These are phyloP conservation scores for Simalia tracyae DNA, from an alignment of 2,797 vertebrate genomes.

Conservation along the genomic window DNA sequence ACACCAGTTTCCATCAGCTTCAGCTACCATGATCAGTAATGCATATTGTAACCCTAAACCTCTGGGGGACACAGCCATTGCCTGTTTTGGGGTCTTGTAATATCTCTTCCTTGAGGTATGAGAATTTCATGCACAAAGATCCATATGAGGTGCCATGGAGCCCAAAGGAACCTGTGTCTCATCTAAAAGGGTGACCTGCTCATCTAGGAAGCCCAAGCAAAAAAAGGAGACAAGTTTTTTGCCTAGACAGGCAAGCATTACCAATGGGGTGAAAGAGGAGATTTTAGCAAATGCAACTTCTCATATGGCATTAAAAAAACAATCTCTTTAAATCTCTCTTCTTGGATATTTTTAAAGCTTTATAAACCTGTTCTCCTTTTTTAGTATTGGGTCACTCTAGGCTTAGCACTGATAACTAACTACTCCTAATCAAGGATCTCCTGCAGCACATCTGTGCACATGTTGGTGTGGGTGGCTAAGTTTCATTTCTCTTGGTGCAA, in stretches of 20 bases:
- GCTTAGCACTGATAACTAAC: not conserved
- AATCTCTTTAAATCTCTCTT: not conserved
- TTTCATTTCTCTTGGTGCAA: not conserved
- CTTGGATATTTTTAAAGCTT: not conserved
- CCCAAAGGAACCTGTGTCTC: not conserved
- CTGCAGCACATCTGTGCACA: not conserved
- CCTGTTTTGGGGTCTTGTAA: not conserved
- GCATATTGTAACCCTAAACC: not conserved
- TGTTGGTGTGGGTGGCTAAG: rapidly evolving
- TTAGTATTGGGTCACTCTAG: not conserved
- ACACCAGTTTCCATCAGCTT: not conserved
- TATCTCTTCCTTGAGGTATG: not conserved
- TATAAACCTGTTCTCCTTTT: not conserved
- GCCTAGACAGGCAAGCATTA: too few species aligned
- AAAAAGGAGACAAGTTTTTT: not conserved
- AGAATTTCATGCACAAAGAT: not conserved
- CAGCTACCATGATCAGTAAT: not conserved
- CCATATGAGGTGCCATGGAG: not conserved
- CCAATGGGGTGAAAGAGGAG: not conserved
- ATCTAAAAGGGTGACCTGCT: not conserved
- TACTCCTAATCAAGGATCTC: not conserved
- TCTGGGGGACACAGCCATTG: not conserved
- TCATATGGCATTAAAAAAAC: not conserved
- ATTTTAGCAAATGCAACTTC: not conserved
- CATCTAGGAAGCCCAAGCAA: not conserved